A percentile compares a stretch with the other conserved stretches of the same genome.
These are phyloP conservation scores for Rhinophrynus dorsalis DNA, from an alignment of 2,797 vertebrate species.

Conservation along the genomic window DNA sequence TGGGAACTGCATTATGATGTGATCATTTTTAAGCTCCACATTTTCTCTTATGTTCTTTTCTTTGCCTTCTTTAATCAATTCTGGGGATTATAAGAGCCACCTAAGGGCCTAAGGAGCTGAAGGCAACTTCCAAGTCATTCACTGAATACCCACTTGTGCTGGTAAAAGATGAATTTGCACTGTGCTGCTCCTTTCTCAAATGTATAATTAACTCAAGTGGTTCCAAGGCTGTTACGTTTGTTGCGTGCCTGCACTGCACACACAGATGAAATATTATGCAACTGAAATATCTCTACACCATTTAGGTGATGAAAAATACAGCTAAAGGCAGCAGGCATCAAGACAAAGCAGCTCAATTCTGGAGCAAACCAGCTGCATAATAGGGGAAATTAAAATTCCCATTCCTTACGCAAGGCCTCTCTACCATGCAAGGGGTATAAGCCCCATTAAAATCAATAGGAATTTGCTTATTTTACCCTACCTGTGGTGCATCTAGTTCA, in stretches of 20 bases:
- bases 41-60: not conserved
- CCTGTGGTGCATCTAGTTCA: too few relatives aligned
- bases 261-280: not conserved
- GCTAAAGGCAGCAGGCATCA: too few relatives aligned
- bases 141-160: slow-evolving; percentile 11
- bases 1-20: slow-evolving; percentile 2
- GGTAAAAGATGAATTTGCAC: slow-evolving; percentile 7
- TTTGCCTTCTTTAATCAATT: slow-evolving; percentile 25
- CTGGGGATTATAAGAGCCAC: slow-evolving; percentile 4
- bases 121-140: not conserved
- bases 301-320: too few relatives aligned
- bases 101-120: slow-evolving; percentile 11
- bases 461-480: too few relatives aligned
- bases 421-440: too few relatives aligned
- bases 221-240: slow-evolving; percentile 1
- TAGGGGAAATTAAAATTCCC: too few relatives aligned
- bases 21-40: not conserved
- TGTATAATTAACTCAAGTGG: slow-evolving; percentile 20
- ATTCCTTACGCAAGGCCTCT: too few relatives aligned
- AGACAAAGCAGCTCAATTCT: too few relatives aligned
- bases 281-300: not conserved
- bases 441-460: too few relatives aligned
- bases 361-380: too few relatives aligned
- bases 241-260: not conserved
- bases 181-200: not conserved